These are phyloP conservation scores for Hydrozoanthus tunicans DNA, from an alignment of 64 coral and sea anemone genomes.

Conservation along the genomic window DNA sequence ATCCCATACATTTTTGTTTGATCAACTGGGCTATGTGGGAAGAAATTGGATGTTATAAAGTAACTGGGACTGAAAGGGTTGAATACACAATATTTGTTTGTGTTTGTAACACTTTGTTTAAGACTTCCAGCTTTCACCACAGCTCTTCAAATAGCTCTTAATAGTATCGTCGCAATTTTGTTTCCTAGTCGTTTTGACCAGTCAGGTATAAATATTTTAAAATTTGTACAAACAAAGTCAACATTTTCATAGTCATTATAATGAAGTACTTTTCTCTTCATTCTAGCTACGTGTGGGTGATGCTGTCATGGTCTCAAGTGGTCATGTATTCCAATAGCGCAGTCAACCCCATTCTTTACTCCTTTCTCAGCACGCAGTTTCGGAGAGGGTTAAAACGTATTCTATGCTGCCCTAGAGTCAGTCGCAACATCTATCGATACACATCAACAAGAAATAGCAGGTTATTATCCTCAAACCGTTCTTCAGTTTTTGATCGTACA, in stretches of 20 bases:
- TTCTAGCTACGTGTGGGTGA: conserved; percentile 69
- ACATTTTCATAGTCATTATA: background rate
- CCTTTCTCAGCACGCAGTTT: conserved; percentile 85
- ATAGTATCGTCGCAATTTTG: no score
- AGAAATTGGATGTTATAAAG: no score
- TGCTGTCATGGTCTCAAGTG: conserved; percentile 82
- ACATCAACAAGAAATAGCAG: conserved; percentile 11
- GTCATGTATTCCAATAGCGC: conserved; percentile 81
- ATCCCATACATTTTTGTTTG: no score
- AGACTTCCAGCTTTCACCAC: no score
- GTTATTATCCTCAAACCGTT: conserved; percentile 41
- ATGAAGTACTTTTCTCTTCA: background rate
- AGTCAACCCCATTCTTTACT: conserved; percentile 83
- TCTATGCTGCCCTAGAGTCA: conserved; percentile 9
- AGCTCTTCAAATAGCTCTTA: no score
- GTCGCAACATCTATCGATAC: background rate
- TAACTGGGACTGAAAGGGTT: no score
- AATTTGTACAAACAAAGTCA: no score
- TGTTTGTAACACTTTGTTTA: no score
- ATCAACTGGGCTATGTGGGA: no score
- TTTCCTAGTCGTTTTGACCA: no score
- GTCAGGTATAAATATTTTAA: no score
- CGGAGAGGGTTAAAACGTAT: conserved; percentile 68
- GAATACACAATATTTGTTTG: no score
- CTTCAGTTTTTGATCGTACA: conserved; percentile 29